Evolutionary conservation across 2,797 vertebrate species (phyloP), one percentile per base, ranked within the genome.

Genomic region (Dendrocincla fuliginosa): DNA sequence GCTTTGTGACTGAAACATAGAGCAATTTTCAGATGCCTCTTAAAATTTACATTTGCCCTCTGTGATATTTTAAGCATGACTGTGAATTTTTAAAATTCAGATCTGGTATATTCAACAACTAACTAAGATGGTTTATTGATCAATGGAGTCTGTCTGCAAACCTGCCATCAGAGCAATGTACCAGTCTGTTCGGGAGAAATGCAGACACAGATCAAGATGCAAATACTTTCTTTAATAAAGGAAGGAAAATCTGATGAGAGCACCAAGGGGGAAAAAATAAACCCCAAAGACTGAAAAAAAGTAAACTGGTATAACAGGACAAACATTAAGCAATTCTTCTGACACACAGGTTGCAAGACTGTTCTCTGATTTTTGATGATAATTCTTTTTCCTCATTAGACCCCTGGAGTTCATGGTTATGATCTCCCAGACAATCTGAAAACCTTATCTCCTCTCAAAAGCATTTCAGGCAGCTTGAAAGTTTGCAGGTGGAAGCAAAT

Each of bases 31-130:
- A 69, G 61, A 78, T 33, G 32, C 35, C 56, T 84, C 64, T 90
- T 88, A 63, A 82, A 91, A 93, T 74, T 74, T 84, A 70, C 33
- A 88, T 92, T 89, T 93, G 86, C 77, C 61, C 78, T 77, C 67
- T 82, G 57, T 52, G 44, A 47, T 94, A 83, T 88, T 74, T 30
- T 53, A 93, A 96, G 77, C 56, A 73, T 9, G 7, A 92, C 39
- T 41, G 50, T 69, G 70, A 94, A 73, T 87, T 75, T 91, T 91
- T 84, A 86, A 95, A 95, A 96, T 93, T 96, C 83, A 95, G 78
- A 95, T 83, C 85, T 94, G 39, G 90, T 93, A 88, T 86, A 80
- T 76, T 90, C 39, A 96, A 73, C 49, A 93, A 65, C 80, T 90
- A 89, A 93, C 83, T 65, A 44, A 89, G 64, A 77, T 55, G 49